These are phyloP conservation scores for Bucorvus abyssinicus DNA, from an alignment of 2,797 vertebrate genomes.

Conservation along the genomic window DNA sequence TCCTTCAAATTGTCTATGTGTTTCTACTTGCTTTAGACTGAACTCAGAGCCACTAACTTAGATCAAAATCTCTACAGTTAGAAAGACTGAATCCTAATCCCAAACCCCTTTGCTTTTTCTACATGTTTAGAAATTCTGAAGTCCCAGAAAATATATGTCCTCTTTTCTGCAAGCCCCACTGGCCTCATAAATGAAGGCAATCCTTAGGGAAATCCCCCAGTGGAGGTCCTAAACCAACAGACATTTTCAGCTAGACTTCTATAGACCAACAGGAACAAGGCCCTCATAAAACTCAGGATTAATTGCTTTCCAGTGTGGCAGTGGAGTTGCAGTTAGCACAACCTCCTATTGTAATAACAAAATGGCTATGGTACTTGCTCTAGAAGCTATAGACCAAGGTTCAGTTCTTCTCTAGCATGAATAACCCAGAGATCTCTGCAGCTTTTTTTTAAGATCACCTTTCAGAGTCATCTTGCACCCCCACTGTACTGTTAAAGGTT, in stretches of 20 bases:
- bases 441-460: background rate
- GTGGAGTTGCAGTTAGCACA: background rate
- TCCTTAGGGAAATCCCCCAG: background rate
- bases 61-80: background rate
- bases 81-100: background rate
- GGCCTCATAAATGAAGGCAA: background rate
- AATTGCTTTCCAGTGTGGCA: background rate
- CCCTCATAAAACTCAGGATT: background rate
- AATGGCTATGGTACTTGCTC: background rate
- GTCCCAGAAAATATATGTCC: background rate
- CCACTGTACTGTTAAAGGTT: background rate
- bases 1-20: background rate
- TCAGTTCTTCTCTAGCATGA: background rate
- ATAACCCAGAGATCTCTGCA: background rate
- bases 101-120: background rate
- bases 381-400: background rate
- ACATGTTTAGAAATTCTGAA: background rate
- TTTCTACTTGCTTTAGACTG: background rate
- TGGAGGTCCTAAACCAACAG: background rate
- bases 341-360: background rate
- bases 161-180: background rate
- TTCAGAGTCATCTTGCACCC: background rate
- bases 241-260: background rate
- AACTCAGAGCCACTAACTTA: background rate
- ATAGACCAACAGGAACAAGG: background rate